Evolutionary conservation across 2,797 vertebrate genomes (phyloP), one percentile per base, ranked within the genome.

Genomic region (Loris lydekkerianus): DNA sequence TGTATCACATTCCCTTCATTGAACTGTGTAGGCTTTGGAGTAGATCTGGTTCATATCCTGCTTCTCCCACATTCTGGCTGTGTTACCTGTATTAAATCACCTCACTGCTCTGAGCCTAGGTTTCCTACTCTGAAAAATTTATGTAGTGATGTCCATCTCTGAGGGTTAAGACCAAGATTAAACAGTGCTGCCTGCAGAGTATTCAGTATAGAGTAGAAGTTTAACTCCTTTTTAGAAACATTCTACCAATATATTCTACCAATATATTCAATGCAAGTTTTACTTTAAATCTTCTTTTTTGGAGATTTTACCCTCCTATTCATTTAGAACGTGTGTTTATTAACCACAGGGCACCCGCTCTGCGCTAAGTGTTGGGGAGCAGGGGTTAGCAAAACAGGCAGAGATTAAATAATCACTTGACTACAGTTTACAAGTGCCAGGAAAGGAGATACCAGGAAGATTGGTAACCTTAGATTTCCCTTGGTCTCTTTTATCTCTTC

Each of bases 401-500:
- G 73, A 23, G 13, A 56, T 43, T 65, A 86, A 73, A 72, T 49
- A 60, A 43, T 63, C 56, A 27, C 21, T 81, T 65, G 31, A 65
- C 6, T 49, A 14, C 0, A 15, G 17, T 70, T 85, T 78, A 9
- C 73, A 49, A 80, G 25, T 53, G 23, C 37, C 3, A 0, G 65
- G 92, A 81, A 81, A 81, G 27, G n/a, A 88, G 58, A 25, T 4
- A 5, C 65, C 40, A 13, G 1, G 80, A 61, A 96, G 49, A 43
- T 56, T 10, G 17, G 7, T 97, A 87, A 96, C 67, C 18, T 72
- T 56, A 43, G 10, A 90, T 96, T 91, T 70, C 21, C 40, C 8
- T 92, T 93, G 61, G 2, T 94, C 46, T 95, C 88, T 86, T 56
- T 96, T 89, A 86, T 80, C n/a, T 40, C 43, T 78, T 23, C 89